Percentiles rank a stretch among this genome's conserved stretches.
These are phyloP conservation scores for Drosophila saltans DNA, from an alignment of 1,140 invertebrate genomes.

Conservation along the genomic window DNA sequence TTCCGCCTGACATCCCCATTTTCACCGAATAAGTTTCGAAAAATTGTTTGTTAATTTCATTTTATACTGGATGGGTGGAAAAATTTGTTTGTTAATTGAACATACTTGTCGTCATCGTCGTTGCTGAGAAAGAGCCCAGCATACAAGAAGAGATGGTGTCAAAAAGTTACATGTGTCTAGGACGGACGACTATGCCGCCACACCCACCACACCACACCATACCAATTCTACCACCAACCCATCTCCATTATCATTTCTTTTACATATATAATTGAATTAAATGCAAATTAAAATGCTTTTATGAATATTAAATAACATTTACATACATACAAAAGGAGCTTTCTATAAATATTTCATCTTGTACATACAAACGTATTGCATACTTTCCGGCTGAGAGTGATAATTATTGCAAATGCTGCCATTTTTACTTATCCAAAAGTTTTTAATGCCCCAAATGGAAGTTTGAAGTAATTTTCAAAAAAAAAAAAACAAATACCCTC, in stretches of 20 bases:
- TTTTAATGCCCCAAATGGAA: conserved; percentile 19
- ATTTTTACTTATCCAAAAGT: not conserved
- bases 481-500: not conserved
- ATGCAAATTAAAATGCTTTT: conserved; percentile 76
- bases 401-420: conserved; percentile 22
- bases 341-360: conserved; percentile 4
- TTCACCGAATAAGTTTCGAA: not conserved
- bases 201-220: not conserved
- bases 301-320: conserved; percentile 62
- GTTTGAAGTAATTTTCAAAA: conserved; percentile 18
- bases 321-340: not conserved
- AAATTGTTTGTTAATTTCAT: conserved; percentile 16
- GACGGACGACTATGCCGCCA: not conserved
- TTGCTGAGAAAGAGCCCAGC: not conserved
- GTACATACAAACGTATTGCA: not conserved
- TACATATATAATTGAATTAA: conserved; percentile 63
- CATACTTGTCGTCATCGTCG: not conserved
- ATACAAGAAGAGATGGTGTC: not conserved
- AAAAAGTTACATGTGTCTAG: conserved; percentile 14
- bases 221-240: too few relatives aligned
- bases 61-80: not conserved
- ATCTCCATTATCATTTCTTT: conserved; percentile 11
- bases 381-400: conserved; percentile 17
- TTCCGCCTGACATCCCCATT: conserved; percentile 4
- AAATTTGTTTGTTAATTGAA: conserved; percentile 20